Evolutionary conservation across 64 coral and sea anemone species (phyloP), one percentile per base, ranked within the genome.

Genomic region (Dendronephthya gigantea): DNA sequence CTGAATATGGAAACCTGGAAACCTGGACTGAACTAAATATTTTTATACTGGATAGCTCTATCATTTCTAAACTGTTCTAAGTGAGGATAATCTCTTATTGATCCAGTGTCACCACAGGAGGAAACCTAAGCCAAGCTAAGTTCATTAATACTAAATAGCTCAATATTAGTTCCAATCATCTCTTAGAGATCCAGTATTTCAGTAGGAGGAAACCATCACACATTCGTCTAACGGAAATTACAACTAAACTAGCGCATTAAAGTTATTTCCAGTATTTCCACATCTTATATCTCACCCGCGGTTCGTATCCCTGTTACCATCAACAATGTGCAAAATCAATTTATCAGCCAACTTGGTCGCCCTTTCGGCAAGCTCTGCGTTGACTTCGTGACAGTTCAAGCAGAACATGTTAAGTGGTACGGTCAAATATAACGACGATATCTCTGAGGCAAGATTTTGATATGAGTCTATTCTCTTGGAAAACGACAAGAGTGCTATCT

Each of bases 401-500:
- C 91, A 98, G 35, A 98, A 84, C 92, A 98, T 98, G 51, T 98
- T 98, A 0, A 98, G 87, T 41, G 95, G 95, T 65, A 98, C 95
- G 2, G 95, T 98, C 9, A 98, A 89, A 68, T 98, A 84, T 22
- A 98, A 84, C 1, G 87, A 93, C 13, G 95, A 90, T 29, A 98
- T 98, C 82, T 90, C 87, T 15, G 82, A 85, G 23, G 95, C 93
- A 0, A 98, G 85, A 15, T 43, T 91, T 85, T 93, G 95, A 68
- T 93, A 98, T 7, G 87, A 84, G 68, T 98, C 90, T 45, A 98
- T 98, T 93, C 93, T 98, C 95, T 98, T 98, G 17, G 95, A 87
- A 56, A 98, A 85, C 15, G 95, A 83, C 76, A 98, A 75, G 14
- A 98, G 72, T 45, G 91, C 90, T 27, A 92, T 87, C 32, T 98